Evolutionary conservation across 2,113 vertebrate genomes (phyloP).

Genomic region (Indri indri): DNA sequence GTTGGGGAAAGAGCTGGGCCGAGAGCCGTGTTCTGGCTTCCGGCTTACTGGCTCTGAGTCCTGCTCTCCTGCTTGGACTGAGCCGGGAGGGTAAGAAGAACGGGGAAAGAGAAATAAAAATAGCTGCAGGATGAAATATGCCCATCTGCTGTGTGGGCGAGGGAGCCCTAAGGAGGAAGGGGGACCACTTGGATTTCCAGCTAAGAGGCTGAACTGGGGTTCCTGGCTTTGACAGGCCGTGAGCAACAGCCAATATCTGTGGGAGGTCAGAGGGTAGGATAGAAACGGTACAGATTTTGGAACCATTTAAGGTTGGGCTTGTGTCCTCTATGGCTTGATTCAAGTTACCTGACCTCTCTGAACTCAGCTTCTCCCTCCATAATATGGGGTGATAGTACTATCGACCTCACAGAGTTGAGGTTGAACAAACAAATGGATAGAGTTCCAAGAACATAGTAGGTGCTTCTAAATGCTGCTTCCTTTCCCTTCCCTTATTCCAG

Average conservation of each 20-base stretch:
- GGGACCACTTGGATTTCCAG: background rate
- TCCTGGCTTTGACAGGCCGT: background rate
- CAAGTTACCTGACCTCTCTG: background rate
- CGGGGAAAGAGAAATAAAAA: constrained; percentile 53
- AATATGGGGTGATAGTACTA: background rate
- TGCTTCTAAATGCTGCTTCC: background rate
- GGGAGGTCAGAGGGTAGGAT: background rate
- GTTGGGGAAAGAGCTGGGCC: background rate
- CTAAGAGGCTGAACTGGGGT: background rate
- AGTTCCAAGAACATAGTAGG: background rate
- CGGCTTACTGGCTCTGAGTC: constrained; percentile 7
- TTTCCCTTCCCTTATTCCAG: background rate
- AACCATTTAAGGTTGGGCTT: background rate
- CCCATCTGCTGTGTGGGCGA: constrained; percentile 79
- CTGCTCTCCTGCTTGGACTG: constrained; percentile 13
- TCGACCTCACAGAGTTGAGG: background rate
- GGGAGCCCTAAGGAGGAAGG: constrained; percentile 15
- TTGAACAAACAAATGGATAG: background rate
- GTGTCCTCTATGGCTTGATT: background rate
- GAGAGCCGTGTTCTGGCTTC: background rate
- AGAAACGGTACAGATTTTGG: background rate
- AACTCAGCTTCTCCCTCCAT: background rate
- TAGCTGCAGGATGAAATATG: constrained; percentile 71
- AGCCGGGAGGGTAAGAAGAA: background rate
- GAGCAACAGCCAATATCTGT: background rate